Percentiles rank a stretch among this genome's conserved stretches.
phyloP scores from a whole-genome alignment of 1,140 invertebrate species.

The Eufriesea mexicana region DNA sequence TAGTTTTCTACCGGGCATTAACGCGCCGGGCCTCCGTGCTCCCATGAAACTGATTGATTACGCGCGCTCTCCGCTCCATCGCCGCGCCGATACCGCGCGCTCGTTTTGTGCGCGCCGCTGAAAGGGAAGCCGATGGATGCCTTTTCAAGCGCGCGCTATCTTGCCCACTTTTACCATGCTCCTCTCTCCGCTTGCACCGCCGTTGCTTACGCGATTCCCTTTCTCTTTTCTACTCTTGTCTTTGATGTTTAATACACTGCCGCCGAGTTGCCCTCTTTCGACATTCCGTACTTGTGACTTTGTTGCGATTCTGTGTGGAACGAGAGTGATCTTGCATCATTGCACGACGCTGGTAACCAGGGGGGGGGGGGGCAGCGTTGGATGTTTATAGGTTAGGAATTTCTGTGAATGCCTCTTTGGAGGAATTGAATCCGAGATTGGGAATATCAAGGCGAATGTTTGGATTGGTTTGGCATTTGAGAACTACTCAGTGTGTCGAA shows the following conservation, averaged over 20 bases:
- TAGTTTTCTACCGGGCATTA: conserved; percentile 61
- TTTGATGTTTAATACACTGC: conserved; percentile 38
- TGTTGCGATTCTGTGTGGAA: background rate
- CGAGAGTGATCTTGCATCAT: too few relatives aligned
- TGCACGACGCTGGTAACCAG: too few relatives aligned
- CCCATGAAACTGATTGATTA: conserved; percentile 77
- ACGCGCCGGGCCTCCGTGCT: conserved; percentile 63
- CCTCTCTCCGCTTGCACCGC: background rate
- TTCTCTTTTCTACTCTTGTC: conserved; percentile 23
- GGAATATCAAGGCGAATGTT: too few relatives aligned
- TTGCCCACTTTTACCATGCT: conserved; percentile 58
- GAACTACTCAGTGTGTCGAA: too few relatives aligned
- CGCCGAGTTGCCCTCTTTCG: conserved; percentile 6
- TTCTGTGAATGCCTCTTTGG: background rate
- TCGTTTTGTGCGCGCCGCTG: conserved; percentile 61
- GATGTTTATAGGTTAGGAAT: background rate
- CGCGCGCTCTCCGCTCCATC: conserved; percentile 62
- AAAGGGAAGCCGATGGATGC: conserved; percentile 70
- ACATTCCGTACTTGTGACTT: background rate
- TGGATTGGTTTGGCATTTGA: too few relatives aligned
- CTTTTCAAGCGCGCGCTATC: conserved; percentile 68
- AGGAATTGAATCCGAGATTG: too few relatives aligned
- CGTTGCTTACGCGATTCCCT: conserved; percentile 4
- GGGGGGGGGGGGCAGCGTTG: background rate
- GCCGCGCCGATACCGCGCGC: conserved; percentile 48